phyloP scores from a whole-genome alignment of 2,888 invertebrate species.

The Tolmerus cingulatus region DNA sequence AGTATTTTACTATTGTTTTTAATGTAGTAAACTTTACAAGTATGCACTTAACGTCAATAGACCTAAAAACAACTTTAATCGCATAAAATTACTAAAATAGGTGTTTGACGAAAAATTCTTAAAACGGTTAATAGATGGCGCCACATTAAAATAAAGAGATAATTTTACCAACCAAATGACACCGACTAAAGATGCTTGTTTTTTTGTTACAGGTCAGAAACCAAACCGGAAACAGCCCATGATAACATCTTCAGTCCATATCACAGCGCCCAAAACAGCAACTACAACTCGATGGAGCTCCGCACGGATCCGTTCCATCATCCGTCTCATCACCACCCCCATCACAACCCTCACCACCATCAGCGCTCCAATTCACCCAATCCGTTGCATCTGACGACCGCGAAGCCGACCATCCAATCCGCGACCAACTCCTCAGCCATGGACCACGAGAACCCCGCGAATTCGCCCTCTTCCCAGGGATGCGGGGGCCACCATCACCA shows the following conservation, averaged over 20 bases:
- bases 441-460: conserved; percentile 16
- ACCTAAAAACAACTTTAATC: neutral
- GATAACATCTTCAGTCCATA: conserved; percentile 62
- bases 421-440: conserved; percentile 9
- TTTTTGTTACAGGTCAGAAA: conserved; percentile 56
- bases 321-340: conserved; percentile 31
- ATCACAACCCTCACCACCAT: neutral
- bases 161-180: neutral
- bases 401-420: neutral
- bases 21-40: neutral
- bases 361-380: neutral
- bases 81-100: no score
- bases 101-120: neutral
- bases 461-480: conserved; percentile 4
- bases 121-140: neutral
- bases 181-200: neutral
- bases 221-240: conserved; percentile 58
- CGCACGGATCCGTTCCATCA: conserved; percentile 44
- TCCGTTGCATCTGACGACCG: neutral
- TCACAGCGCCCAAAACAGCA: conserved; percentile 48
- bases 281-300: conserved; percentile 46
- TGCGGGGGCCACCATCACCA: conserved; percentile 27
- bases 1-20: neutral
- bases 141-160: neutral
- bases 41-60: neutral